Evolutionary conservation across 2,888 invertebrate species (phyloP).

Genomic region (Argynnis bischoffii): DNA sequence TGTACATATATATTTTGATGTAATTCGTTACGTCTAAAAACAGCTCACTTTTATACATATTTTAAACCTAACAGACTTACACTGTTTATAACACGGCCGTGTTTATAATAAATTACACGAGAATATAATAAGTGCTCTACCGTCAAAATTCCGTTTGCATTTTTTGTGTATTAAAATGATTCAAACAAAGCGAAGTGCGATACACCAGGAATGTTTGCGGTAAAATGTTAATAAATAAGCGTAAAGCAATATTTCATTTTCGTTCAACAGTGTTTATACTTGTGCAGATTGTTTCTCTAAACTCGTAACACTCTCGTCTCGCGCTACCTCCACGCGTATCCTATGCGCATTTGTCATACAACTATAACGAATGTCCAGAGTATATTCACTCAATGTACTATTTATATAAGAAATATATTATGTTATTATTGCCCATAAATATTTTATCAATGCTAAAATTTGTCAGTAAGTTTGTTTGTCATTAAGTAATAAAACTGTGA

Average conservation of each 20-base stretch:
- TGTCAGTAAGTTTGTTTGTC: too few species aligned
- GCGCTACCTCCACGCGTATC: not conserved
- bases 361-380: not conserved
- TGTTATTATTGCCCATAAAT: too few species aligned
- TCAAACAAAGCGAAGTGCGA: not conserved
- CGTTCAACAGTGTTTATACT: constrained; percentile 5
- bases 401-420: too few species aligned
- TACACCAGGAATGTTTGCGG: constrained; percentile 12
- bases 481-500: too few species aligned
- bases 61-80: not conserved
- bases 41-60: too few species aligned
- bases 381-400: too few species aligned
- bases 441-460: too few species aligned
- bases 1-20: not conserved
- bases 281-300: not conserved
- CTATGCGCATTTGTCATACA: not conserved
- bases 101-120: constrained; percentile 25
- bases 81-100: constrained; percentile 1
- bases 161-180: not conserved
- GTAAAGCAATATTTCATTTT: not conserved
- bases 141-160: not conserved
- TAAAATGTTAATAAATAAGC: not conserved
- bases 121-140: constrained; percentile 15
- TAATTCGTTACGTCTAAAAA: constrained; percentile 7
- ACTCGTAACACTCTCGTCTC: not conserved